These are phyloP conservation scores for Pelochelys cantorii DNA, from an alignment of 2,797 vertebrate species.

Conservation along the genomic window DNA sequence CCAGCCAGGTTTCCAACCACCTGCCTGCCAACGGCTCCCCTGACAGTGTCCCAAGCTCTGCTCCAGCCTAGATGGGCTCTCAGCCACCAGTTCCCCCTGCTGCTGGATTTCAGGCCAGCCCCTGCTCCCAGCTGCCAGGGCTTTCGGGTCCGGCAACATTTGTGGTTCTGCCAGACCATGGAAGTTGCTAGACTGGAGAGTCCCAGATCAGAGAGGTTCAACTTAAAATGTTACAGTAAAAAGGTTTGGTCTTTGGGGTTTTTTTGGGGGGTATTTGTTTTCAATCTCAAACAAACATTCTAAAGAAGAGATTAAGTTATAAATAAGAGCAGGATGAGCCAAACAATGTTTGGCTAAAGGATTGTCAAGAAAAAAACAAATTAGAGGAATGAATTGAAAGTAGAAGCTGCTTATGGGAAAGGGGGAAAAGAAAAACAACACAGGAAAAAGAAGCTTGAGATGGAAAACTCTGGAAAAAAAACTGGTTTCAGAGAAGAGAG, in stretches of 20 bases:
- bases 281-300: slow-evolving; percentile 12
- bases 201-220: background rate
- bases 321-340: background rate
- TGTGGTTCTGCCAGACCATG: no score
- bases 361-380: slow-evolving; percentile 16
- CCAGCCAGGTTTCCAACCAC: no score
- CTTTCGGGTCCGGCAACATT: no score
- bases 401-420: background rate
- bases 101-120: no score
- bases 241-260: background rate
- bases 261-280: no score
- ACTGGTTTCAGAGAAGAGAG: background rate
- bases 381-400: background rate
- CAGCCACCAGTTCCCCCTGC: no score
- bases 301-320: background rate
- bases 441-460: background rate
- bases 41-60: no score
- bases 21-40: no score
- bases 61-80: no score
- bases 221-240: background rate
- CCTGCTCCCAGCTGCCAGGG: no score
- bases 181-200: no score
- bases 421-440: background rate
- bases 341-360: slow-evolving; percentile 14
- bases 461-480: background rate